phyloP scores from a whole-genome alignment of 2,797 vertebrate species.

The Alca torda region DNA sequence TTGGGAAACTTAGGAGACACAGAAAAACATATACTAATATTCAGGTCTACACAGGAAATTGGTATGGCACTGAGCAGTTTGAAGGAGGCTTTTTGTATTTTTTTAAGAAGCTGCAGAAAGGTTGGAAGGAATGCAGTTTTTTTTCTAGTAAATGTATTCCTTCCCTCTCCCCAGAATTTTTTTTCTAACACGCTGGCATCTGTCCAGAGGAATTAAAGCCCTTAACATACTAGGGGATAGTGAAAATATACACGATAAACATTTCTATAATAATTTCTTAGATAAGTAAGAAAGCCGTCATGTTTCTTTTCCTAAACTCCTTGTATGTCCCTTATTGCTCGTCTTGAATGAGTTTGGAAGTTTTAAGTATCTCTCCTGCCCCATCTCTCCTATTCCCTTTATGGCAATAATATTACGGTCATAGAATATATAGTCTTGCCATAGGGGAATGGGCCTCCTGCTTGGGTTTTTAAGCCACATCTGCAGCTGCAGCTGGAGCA shows the following conservation, averaged over 20 bases:
- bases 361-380: constrained; percentile 36
- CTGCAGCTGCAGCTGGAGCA: constrained; percentile 61
- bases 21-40: constrained; percentile 69
- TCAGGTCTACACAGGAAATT: constrained; percentile 73
- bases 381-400: constrained; percentile 52
- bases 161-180: constrained; percentile 47
- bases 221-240: not conserved
- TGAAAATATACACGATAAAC: constrained; percentile 20
- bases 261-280: constrained; percentile 40
- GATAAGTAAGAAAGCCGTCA: not conserved
- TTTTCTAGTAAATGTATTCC: constrained; percentile 54
- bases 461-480: constrained; percentile 33
- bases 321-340: not conserved
- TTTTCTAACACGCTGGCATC: not conserved
- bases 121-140: constrained; percentile 56
- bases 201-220: constrained; percentile 11
- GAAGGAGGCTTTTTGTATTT: constrained; percentile 70
- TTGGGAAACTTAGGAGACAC: constrained; percentile 71
- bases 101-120: constrained; percentile 66
- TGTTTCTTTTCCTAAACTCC: constrained; percentile 18
- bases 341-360: constrained; percentile 24
- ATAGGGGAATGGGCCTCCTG: constrained; percentile 39
- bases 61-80: constrained; percentile 68
- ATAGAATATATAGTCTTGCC: constrained; percentile 46
- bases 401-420: constrained; percentile 14